Evolutionary conservation across 1,140 invertebrate species (phyloP).

Genomic region (Drosophila simulans): DNA sequence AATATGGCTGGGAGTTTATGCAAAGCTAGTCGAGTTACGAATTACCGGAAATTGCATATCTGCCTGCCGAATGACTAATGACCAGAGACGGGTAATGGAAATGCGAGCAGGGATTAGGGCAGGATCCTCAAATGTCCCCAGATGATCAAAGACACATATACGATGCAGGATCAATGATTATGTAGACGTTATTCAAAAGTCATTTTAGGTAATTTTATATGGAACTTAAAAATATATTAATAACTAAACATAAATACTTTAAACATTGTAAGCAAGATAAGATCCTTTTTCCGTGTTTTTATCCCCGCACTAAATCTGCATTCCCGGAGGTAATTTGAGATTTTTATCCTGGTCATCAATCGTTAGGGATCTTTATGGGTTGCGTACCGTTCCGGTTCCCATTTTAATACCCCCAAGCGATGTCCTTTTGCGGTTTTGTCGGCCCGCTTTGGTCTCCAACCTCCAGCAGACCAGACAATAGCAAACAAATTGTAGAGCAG

Average conservation of each 20-base stretch:
- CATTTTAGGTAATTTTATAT: not conserved
- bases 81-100: constrained; percentile 36
- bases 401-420: constrained; percentile 35
- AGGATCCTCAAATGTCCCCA: not conserved
- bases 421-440: constrained; percentile 57
- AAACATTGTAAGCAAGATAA: not conserved
- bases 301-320: constrained; percentile 8
- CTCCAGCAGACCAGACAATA: constrained; percentile 48
- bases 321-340: constrained; percentile 35
- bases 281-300: not conserved
- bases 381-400: constrained; percentile 44
- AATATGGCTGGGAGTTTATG: constrained; percentile 65
- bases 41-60: constrained; percentile 68
- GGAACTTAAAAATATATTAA: not conserved
- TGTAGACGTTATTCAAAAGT: not conserved
- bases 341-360: constrained; percentile 35
- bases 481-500: constrained; percentile 58
- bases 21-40: constrained; percentile 72
- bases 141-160: not conserved
- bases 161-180: not conserved
- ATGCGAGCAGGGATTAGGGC: constrained; percentile 35
- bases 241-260: not conserved
- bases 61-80: constrained; percentile 63
- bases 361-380: constrained; percentile 11
- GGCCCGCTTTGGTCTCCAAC: constrained; percentile 34